These are phyloP conservation scores for Falco rusticolus DNA, from an alignment of 2,797 vertebrate species.

Conservation along the genomic window DNA sequence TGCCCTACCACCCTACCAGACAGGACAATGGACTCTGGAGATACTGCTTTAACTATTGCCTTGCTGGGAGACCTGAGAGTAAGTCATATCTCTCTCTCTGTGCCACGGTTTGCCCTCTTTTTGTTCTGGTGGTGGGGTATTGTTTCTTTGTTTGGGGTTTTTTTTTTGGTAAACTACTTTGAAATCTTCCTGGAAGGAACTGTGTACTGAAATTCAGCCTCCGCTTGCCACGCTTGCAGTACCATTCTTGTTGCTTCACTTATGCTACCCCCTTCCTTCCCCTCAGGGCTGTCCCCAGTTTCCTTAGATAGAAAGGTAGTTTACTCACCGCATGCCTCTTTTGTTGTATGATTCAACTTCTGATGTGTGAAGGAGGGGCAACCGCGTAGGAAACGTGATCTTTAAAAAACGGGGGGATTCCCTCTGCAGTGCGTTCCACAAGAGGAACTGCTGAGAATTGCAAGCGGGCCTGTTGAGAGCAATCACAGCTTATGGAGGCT, in stretches of 20 bases:
- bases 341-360: constrained; percentile 28
- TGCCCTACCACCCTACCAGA: neutral
- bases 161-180: neutral
- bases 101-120: neutral
- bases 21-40: neutral
- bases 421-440: neutral
- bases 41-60: neutral
- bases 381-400: constrained; percentile 46
- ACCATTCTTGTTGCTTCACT: neutral
- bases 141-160: too few relatives aligned
- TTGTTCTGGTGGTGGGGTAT: too few relatives aligned
- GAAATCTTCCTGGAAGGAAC: constrained; percentile 28
- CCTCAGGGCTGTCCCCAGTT: constrained; percentile 6
- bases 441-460: neutral
- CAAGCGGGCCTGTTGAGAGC: accelerated
- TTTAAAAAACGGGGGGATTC: constrained; percentile 4
- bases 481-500: neutral
- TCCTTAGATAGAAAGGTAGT: constrained; percentile 34
- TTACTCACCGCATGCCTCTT: constrained; percentile 39
- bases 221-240: neutral
- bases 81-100: neutral
- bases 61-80: neutral
- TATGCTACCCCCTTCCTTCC: constrained; percentile 32
- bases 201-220: neutral
- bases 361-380: constrained; percentile 60